A percentile compares a stretch with the other conserved stretches of the same genome.
phyloP scores from a whole-genome alignment of 2,797 vertebrate species.

The Esox masquinongy region DNA sequence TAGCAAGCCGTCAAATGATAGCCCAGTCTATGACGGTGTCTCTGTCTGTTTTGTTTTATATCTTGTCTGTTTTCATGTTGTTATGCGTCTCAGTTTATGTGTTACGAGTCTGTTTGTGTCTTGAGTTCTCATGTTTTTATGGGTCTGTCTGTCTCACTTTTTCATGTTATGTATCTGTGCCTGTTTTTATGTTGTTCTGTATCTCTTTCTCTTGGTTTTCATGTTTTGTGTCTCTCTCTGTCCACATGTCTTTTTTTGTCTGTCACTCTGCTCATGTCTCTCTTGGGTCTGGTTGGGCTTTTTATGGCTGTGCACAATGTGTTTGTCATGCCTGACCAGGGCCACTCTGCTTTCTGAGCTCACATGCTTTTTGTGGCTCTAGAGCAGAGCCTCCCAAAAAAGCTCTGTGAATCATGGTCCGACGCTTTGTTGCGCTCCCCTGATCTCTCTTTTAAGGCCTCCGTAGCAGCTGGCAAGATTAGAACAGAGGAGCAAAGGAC shows the following conservation, averaged over 20 bases:
- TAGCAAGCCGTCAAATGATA: too few species aligned
- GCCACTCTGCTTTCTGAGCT: constrained; percentile 80
- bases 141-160: too few species aligned
- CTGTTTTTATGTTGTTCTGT: too few species aligned
- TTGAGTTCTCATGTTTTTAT: too few species aligned
- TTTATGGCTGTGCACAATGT: constrained; percentile 84
- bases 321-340: constrained; percentile 72
- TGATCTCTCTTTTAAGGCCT: constrained; percentile 90
- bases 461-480: constrained; percentile 74
- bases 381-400: constrained; percentile 87
- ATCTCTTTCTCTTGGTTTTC: not conserved
- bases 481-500: constrained; percentile 66
- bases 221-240: constrained; percentile 13
- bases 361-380: constrained; percentile 91
- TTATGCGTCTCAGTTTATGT: not conserved
- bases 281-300: constrained; percentile 64
- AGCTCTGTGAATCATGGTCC: constrained; percentile 86
- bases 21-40: too few species aligned
- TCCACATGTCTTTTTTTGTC: not conserved
- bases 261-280: not conserved
- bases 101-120: not conserved
- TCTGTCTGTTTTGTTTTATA: too few species aligned
- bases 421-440: constrained; percentile 77
- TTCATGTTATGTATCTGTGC: too few species aligned
- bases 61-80: not conserved